Base-by-base conservation (phyloP, 2,797 vertebrate species). In the Poeciliopsis turneri region DNA sequence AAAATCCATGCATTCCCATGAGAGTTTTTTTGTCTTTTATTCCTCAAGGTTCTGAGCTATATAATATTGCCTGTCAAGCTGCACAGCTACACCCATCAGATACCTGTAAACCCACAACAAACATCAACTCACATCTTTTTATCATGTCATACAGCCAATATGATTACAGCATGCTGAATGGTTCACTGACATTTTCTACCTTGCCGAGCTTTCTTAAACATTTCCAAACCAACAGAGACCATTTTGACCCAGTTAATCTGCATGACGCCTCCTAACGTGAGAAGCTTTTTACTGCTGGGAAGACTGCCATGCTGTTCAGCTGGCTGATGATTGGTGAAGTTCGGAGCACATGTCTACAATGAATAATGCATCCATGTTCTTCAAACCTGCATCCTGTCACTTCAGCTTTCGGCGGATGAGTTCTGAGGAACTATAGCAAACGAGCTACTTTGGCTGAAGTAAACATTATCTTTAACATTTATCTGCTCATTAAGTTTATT, bases 201-300 rank as follows among this genome's bases (percentile, higher is more conserved):
- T 87, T 87, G 74, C 78, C 75, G 59, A 75, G 64, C 72, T 61
- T 78, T 80, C 82, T 81, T 78, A 53, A 61, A 77, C 69, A 59
- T 78, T 82, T 77, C 76, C 78, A 84, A 91, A 90, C 87, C 90
- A 83, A 75, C 82, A 79, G 91, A 90, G 90, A 91, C 84, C 83
- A 81, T 90, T 92, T 91, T 94, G 92, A 95, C 94, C 91, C 90
- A 93, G 83, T 94, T 94, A 89, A 93, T 92, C 90, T 90, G 88
- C 87, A 85, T 91, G 92, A 89, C 88, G 90, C 91, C 85, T 92
- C 83, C 83, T 89, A 90, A 91, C 92, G 85, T 88, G 87, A 89
- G 89, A 78, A 81, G 89, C 88, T 92, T 92, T 92, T 93, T 87
- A 88, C 82, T 82, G 88, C 87, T 45, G 86, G 91, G 90, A 92